phyloP scores from a whole-genome alignment of 2,797 vertebrate genomes.

The Sus cebifrons region DNA sequence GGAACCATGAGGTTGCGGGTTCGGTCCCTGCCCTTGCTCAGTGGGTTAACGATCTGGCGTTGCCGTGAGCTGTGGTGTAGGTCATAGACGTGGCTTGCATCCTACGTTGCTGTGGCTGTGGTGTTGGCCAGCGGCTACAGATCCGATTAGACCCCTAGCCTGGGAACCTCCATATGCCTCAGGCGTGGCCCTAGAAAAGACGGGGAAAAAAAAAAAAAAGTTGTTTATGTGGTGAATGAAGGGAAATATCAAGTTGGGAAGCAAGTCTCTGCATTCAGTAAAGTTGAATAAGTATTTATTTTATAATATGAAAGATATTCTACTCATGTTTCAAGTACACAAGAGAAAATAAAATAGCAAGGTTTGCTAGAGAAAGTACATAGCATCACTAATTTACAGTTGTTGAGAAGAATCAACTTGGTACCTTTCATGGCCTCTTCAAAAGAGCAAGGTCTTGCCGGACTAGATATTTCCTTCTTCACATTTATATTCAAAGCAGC shows the following conservation, averaged over 20 bases:
- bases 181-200: too few relatives aligned
- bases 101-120: too few relatives aligned
- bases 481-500: constrained; percentile 94
- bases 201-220: neutral
- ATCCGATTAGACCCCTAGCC: too few relatives aligned
- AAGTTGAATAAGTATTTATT: constrained; percentile 69
- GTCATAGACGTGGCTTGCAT: too few relatives aligned
- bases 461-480: constrained; percentile 96
- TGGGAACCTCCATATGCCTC: too few relatives aligned
- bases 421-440: constrained; percentile 97
- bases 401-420: constrained; percentile 87
- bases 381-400: constrained; percentile 80
- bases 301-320: constrained; percentile 57
- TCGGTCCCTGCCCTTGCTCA: too few relatives aligned
- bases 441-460: constrained; percentile 96
- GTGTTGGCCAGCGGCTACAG: too few relatives aligned
- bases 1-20: too few relatives aligned
- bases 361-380: constrained; percentile 67
- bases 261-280: constrained; percentile 49
- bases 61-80: too few relatives aligned
- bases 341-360: constrained; percentile 70
- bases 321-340: neutral
- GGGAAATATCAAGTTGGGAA: constrained; percentile 62
- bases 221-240: constrained; percentile 43
- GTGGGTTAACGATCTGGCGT: too few relatives aligned